A percentile compares a stretch with the other conserved stretches of the same genome.
These are phyloP conservation scores for Bombus impatiens DNA, from an alignment of 1,140 invertebrate species.

Conservation along the genomic window DNA sequence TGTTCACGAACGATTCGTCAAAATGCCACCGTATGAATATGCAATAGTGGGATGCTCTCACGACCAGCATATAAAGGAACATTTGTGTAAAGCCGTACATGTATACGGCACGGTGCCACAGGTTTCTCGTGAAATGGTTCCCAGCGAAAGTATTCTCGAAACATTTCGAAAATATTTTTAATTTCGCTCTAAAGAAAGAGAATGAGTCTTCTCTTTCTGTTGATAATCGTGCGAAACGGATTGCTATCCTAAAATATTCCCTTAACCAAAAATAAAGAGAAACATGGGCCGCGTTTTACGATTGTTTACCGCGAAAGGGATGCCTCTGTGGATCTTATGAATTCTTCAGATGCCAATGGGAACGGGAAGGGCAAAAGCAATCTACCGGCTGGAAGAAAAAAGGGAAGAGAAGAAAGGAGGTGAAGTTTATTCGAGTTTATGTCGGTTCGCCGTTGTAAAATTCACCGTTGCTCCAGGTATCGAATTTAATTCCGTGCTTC, in stretches of 20 bases:
- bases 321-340: slow-evolving; percentile 66
- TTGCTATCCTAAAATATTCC: slow-evolving; percentile 48
- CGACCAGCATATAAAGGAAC: not conserved
- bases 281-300: slow-evolving; percentile 58
- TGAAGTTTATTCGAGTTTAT: slow-evolving; percentile 66
- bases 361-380: slow-evolving; percentile 56
- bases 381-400: slow-evolving; percentile 30
- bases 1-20: not conserved
- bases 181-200: slow-evolving; percentile 28
- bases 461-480: slow-evolving; percentile 53
- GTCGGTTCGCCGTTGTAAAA: slow-evolving; percentile 56
- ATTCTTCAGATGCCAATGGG: slow-evolving; percentile 66
- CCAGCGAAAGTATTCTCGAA: slow-evolving; percentile 13
- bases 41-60: not conserved
- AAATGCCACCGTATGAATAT: not conserved
- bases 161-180: slow-evolving; percentile 59
- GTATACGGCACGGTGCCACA: no score
- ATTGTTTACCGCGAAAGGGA: slow-evolving; percentile 66
- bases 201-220: not conserved
- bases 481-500: slow-evolving; percentile 58
- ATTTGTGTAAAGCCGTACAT: not conserved
- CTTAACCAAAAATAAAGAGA: slow-evolving; percentile 53
- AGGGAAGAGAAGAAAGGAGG: slow-evolving; percentile 7
- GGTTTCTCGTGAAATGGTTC: not conserved
- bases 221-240: slow-evolving; percentile 15